A percentile compares a stretch with the other conserved stretches of the same genome.
Evolutionary conservation across 2,797 vertebrate species (phyloP).

Genomic region (Scarus forsteni): DNA sequence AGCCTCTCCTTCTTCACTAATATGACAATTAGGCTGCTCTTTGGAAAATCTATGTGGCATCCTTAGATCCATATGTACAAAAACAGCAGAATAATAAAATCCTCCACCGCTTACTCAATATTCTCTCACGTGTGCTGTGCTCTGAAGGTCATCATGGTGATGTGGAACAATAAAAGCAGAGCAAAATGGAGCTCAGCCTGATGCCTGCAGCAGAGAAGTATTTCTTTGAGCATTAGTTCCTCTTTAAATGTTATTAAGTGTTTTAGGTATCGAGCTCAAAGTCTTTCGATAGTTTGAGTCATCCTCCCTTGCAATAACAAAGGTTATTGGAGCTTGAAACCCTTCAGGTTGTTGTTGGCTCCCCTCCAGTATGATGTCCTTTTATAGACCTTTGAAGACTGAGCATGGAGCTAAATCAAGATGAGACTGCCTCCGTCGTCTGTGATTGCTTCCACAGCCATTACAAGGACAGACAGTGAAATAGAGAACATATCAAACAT

Average conservation of each 20-base stretch:
- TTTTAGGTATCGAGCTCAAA: constrained; percentile 34
- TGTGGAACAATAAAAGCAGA: constrained; percentile 39
- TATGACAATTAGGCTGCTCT: constrained; percentile 61
- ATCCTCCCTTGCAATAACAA: constrained; percentile 33
- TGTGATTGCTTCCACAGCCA: background rate
- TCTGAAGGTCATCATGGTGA: constrained; percentile 54
- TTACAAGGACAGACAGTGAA: background rate
- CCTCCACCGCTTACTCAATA: constrained; percentile 42
- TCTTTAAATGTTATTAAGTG: constrained; percentile 39
- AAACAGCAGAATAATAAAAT: constrained; percentile 62
- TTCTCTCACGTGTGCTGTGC: constrained; percentile 30
- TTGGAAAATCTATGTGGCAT: constrained; percentile 58
- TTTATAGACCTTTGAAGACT: constrained; percentile 25
- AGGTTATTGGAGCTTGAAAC: constrained; percentile 39
- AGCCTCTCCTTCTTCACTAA: constrained; percentile 48
- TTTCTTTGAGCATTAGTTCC: constrained; percentile 46
- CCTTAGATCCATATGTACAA: constrained; percentile 64
- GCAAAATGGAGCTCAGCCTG: constrained; percentile 16
- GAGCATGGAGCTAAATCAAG: constrained; percentile 23
- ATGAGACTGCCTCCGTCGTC: background rate
- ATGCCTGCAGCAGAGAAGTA: constrained; percentile 13
- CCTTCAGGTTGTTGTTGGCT: constrained; percentile 43
- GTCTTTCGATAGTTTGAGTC: constrained; percentile 24
- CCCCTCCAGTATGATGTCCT: constrained; percentile 14
- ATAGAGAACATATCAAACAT: background rate